A percentile compares a stretch with the other conserved stretches of the same genome.
Conservation (phyloP, 2,113 vertebrate genomes). For the Tychaedon coryphoeus region DNA sequence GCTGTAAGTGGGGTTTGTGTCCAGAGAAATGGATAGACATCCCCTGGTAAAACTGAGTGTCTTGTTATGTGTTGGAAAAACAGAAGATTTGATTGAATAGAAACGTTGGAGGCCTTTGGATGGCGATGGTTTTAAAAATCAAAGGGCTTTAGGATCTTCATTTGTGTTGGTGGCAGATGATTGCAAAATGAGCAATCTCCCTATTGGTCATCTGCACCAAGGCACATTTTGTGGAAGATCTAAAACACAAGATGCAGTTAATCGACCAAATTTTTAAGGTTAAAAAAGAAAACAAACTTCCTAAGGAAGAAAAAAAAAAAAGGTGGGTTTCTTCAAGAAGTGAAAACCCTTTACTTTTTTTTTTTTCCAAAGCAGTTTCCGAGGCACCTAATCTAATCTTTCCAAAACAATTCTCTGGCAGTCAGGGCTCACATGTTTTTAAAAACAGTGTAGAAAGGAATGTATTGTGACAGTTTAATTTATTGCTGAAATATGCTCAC, state of each 20-base stretch:
- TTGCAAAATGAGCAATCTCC: neutral
- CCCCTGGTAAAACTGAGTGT: neutral
- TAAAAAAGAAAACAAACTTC: neutral
- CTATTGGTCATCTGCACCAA: neutral
- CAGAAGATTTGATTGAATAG: neutral
- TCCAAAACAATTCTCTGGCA: constrained; percentile 11
- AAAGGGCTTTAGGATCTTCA: neutral
- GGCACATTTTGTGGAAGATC: neutral
- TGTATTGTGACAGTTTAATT: constrained; percentile 5
- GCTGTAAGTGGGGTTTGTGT: neutral
- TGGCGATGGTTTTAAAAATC: neutral
- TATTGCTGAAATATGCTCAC: constrained; percentile 15
- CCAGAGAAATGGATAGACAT: neutral
- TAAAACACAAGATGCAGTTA: neutral
- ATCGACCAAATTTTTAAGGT: neutral
- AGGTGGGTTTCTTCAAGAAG: neutral
- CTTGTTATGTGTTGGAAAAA: neutral
- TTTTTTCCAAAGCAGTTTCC: neutral
- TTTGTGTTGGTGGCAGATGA: neutral
- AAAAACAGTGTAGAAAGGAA: neutral
- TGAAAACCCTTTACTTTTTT: neutral
- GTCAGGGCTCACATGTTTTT: neutral
- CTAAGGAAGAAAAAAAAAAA: rapidly evolving
- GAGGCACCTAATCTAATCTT: constrained; percentile 32
- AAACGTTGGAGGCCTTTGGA: neutral